Evolutionary conservation across 2,888 invertebrate genomes (phyloP), one percentile per base, ranked within the genome.

Genomic region (Plagodis dolabraria): DNA sequence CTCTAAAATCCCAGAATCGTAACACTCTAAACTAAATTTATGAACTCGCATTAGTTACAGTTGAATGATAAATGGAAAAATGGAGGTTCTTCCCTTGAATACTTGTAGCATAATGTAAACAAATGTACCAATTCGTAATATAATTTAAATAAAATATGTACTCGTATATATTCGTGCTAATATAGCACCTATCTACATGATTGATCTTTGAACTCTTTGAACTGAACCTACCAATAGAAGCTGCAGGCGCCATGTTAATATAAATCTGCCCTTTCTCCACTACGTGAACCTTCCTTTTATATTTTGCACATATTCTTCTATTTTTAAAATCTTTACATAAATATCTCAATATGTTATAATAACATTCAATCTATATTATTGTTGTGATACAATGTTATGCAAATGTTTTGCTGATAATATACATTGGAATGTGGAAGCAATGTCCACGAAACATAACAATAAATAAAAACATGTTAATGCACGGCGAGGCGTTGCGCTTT

Each of bases 401-500:
- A 83, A 85, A 86, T 84, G 85, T 84, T 77, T 40, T 77, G 83
- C 78, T 80, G 83, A 86, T 86, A 85, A 86, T 82, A 79, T 63
- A 66, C 74, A 79, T 77, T 68, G 88, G 89, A 80, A 91, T 90
- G 90, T 91, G 87, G 89, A 90, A 90, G 86, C 83, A 72, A 81
- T 67, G 53, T 42, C 72, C 63, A 51, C 48, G 56, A 69, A 79
- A 79, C 76, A 80, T 65, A 74, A 78, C 69, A 84, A 84, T 78
- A 83, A 83, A 82, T 79, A 82, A 51, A 79, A 81, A 55, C 36
- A 40, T 2, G 10, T 45, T 52, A 38, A 22, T 22, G 2, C 22
- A n/a, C n/a, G n/a, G n/a, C n/a, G n/a, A 22, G 22, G 22, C 22
- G 4, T 22, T 22, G 22, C 22, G 22, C 22, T 22, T 22, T 22